Evolutionary conservation across 2,888 invertebrate species (phyloP).

Genomic region (Mamestra brassicae): DNA sequence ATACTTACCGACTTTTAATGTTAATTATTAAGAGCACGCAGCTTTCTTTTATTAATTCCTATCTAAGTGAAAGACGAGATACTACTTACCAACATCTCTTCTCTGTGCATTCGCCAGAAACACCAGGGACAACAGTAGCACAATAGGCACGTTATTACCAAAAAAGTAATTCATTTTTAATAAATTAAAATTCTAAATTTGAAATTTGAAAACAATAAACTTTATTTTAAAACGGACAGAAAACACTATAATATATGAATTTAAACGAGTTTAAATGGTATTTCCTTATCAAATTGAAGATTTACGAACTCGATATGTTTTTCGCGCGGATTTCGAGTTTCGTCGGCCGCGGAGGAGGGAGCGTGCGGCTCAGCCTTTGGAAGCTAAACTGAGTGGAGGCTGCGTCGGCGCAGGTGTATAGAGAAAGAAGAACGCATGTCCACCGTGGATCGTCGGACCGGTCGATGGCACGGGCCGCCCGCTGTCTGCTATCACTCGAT

Average conservation of each 20-base stretch:
- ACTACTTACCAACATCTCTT: slow-evolving; percentile 85
- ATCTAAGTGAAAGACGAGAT: background rate
- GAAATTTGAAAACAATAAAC: background rate
- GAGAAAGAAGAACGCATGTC: slow-evolving; percentile 74
- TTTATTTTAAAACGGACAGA: slow-evolving; percentile 17
- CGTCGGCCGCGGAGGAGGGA: slow-evolving; percentile 74
- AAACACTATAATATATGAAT: slow-evolving; percentile 38
- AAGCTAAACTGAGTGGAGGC: slow-evolving; percentile 81
- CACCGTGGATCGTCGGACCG: slow-evolving; percentile 71
- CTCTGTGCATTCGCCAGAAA: slow-evolving; percentile 87
- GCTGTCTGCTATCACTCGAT: slow-evolving; percentile 70
- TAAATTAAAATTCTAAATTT: background rate
- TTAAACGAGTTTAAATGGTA: slow-evolving; percentile 18
- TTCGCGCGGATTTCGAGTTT: slow-evolving; percentile 77
- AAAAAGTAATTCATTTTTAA: slow-evolving; percentile 81
- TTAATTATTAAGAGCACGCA: background rate
- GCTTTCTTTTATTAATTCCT: slow-evolving; percentile 11
- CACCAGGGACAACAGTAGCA: slow-evolving; percentile 84
- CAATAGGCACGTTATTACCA: slow-evolving; percentile 82
- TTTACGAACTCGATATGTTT: slow-evolving; percentile 77
- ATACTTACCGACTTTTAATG: background rate
- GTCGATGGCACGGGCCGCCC: slow-evolving; percentile 74
- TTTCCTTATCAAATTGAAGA: slow-evolving; percentile 15
- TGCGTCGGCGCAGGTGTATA: slow-evolving; percentile 76
- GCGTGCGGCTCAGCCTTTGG: slow-evolving; percentile 84